phyloP scores from a whole-genome alignment of 64 coral and sea anemone genomes.

The Pocillopora verrucosa region DNA sequence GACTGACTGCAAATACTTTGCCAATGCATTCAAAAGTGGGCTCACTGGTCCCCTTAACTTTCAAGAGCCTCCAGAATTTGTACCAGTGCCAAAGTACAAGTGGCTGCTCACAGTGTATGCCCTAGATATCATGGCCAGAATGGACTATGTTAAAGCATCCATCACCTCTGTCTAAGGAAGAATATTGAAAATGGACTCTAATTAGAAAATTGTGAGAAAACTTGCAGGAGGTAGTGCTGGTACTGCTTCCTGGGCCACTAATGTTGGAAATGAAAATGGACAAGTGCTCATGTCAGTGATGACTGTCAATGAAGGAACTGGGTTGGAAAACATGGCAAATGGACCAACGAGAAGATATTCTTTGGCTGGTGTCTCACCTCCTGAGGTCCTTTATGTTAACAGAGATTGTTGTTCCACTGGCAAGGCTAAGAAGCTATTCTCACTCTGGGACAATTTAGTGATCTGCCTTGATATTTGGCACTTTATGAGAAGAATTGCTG shows the following conservation, averaged over 20 bases:
- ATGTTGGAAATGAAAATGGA: constrained; percentile 55
- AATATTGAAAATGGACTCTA: constrained; percentile 58
- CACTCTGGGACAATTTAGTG: not conserved
- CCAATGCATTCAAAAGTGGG: not conserved
- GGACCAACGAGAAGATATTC: constrained; percentile 26
- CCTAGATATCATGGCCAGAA: constrained; percentile 12
- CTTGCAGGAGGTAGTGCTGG: constrained; percentile 35
- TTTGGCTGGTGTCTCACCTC: constrained; percentile 3
- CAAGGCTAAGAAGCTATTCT: constrained; percentile 17
- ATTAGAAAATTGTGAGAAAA: constrained; percentile 69
- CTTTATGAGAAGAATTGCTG: constrained; percentile 41
- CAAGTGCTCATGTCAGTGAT: constrained; percentile 42
- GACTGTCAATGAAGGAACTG: constrained; percentile 38
- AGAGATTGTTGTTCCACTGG: constrained; percentile 16
- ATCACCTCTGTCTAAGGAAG: constrained; percentile 38
- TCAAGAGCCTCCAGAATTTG: not conserved
- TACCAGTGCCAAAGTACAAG: not conserved
- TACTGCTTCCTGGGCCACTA: constrained; percentile 46
- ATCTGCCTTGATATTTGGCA: constrained; percentile 44
- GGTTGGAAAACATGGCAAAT: constrained; percentile 29
- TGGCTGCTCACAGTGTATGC: constrained; percentile 47
- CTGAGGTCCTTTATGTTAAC: constrained; percentile 46
- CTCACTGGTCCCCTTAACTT: not conserved
- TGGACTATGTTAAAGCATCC: constrained; percentile 33
- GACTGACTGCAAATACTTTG: not conserved